These are phyloP conservation scores for Cygnus atratus DNA, from an alignment of 2,113 vertebrate species.

Conservation along the genomic window DNA sequence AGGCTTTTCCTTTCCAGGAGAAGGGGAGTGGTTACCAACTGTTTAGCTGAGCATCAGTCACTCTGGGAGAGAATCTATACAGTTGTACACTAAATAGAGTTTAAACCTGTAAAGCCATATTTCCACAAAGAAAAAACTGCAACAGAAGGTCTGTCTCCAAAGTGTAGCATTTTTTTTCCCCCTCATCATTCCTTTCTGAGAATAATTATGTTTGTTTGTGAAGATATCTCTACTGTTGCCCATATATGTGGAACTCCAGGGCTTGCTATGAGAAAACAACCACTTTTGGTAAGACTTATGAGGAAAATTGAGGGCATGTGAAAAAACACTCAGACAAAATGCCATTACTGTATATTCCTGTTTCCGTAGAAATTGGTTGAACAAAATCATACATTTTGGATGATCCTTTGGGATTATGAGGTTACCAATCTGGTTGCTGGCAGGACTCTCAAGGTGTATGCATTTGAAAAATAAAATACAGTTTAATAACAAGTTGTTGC, in stretches of 20 bases:
- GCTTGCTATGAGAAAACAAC: slow-evolving; percentile 10
- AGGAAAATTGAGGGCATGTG: neutral
- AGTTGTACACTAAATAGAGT: neutral
- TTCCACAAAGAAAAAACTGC: neutral
- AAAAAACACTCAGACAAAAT: neutral
- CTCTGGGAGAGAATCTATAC: neutral
- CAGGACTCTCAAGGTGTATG: neutral
- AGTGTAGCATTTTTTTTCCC: neutral
- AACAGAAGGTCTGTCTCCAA: neutral
- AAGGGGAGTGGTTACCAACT: accelerated
- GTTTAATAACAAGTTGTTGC: neutral
- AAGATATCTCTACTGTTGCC: neutral
- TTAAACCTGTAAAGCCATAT: neutral
- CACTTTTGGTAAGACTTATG: neutral
- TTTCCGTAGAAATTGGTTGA: slow-evolving; percentile 5
- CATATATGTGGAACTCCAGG: neutral
- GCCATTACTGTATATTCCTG: neutral
- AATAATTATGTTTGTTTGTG: neutral
- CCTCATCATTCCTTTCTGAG: neutral
- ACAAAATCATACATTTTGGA: neutral
- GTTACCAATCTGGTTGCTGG: neutral
- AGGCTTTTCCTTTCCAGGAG: neutral
- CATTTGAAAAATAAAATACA: neutral
- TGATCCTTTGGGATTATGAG: neutral
- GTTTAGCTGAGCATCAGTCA: neutral